phyloP scores from a whole-genome alignment of 2,113 vertebrate species.

The Hiodon alosoides region DNA sequence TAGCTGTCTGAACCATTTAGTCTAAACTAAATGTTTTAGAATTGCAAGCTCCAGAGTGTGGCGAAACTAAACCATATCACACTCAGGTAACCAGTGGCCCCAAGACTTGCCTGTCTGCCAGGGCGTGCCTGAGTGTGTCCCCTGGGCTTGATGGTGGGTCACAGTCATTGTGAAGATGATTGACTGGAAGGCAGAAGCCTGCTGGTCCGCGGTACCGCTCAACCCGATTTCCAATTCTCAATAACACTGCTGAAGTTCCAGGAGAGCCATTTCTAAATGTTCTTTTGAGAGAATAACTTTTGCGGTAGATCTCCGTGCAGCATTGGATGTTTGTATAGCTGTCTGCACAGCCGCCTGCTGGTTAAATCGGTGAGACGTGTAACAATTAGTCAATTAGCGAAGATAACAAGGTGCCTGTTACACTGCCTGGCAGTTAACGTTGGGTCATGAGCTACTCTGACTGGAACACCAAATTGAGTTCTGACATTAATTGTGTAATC shows the following conservation, averaged over 20 bases:
- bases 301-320: neutral
- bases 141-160: too few species aligned
- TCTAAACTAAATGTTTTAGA: too few species aligned
- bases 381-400: neutral
- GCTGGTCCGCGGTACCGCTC: too few species aligned
- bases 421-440: conserved; percentile 1
- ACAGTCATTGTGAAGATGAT: too few species aligned
- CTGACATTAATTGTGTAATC: conserved; percentile 6
- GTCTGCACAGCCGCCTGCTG: neutral
- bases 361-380: neutral
- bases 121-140: too few species aligned
- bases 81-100: neutral
- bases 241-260: neutral
- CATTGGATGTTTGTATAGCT: neutral
- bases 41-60: too few species aligned
- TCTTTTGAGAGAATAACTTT: too few species aligned
- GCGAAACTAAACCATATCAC: too few species aligned
- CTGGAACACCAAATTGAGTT: conserved; percentile 15
- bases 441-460: neutral
- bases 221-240: too few species aligned
- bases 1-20: too few species aligned
- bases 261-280: neutral
- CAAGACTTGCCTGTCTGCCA: neutral
- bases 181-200: too few species aligned
- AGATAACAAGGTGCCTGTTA: conserved; percentile 11